Base-by-base conservation (phyloP, 2,888 invertebrate species). In the Spisula subtruncata region DNA sequence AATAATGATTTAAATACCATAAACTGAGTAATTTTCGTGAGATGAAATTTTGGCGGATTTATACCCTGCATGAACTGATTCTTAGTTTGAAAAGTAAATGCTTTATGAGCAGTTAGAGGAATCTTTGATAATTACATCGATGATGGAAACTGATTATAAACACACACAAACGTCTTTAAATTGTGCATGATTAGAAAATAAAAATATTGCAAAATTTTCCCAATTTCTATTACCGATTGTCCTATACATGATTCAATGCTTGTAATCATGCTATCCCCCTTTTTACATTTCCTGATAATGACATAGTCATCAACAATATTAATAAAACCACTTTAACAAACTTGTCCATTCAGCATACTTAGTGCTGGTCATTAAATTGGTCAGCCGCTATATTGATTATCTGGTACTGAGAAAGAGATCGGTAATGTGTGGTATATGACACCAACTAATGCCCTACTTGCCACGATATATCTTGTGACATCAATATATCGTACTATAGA, bases 351-450 rank as follows among this genome's bases (percentile, higher is more conserved):
- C 75, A 75, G 75, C 75, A 75, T 75, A 35, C 75, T 75, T 75
- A 14, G 29, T 35, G 35, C 35, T 12, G 12, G 35, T 75, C 75
- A 75, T 75, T 35, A 75, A 75, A 75, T 35, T 75, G 75, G 75
- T 75, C 75, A 75, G 75, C 35, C n/a, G 32, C 41, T 41, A 41
- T 75, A 75, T 75, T 75, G 75, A 75, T 75, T 75, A 75, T 75
- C 60, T 25, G 5, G n/a, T 25, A 25, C n/a, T 32, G 35, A 32
- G 25, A 32, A 25, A 75, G 35, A 75, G 32, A 75, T 75, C 35
- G 16, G 29, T 16, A 35, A 35, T 32, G 75, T 75, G 32, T 35
- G 35, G 32, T 35, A 75, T 75, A 32, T 29, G 75, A 75, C 75
- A 75, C 75, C 35, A 32, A 25, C 75, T 75, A 75, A 75, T 75